Conservation (phyloP, 1,140 invertebrate genomes). For the Brachionus koreanus region DNA sequence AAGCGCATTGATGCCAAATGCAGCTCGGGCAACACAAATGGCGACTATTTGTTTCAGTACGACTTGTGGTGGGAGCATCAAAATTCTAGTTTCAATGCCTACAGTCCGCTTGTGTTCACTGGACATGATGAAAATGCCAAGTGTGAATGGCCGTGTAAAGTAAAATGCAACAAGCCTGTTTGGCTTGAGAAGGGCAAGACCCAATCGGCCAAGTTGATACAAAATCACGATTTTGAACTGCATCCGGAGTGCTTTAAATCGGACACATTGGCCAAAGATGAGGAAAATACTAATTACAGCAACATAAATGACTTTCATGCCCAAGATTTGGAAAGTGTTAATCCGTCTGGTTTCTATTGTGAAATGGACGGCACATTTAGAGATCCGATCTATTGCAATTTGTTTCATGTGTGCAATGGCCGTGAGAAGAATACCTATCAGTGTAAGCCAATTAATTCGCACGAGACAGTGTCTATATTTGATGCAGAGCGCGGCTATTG, state of each 20-base stretch:
- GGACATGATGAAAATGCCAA: constrained; percentile 15
- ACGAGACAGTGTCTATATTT: not conserved
- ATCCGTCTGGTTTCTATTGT: constrained; percentile 41
- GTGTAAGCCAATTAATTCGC: not conserved
- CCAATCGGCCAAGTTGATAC: not conserved
- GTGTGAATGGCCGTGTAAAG: constrained; percentile 44
- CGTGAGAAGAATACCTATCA: not conserved
- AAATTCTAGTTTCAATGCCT: not conserved
- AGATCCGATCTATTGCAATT: constrained; percentile 42
- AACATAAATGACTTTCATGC: not conserved
- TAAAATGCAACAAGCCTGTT: constrained; percentile 16
- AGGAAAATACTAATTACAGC: not conserved
- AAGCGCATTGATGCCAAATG: constrained; percentile 40
- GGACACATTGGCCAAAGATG: not conserved
- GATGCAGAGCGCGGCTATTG: not conserved
- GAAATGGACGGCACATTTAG: not conserved
- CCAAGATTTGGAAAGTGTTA: constrained; percentile 21
- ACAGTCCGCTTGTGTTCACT: not conserved
- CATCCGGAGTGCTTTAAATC: constrained; percentile 14
- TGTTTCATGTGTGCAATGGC: constrained; percentile 22
- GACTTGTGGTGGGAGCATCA: constrained; percentile 45
- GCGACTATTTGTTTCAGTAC: constrained; percentile 11
- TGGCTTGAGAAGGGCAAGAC: not conserved
- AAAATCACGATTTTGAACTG: not conserved
- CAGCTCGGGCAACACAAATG: not conserved